These are phyloP conservation scores for Lepisosteus oculatus DNA, from an alignment of 2,113 vertebrate species.

Conservation along the genomic window DNA sequence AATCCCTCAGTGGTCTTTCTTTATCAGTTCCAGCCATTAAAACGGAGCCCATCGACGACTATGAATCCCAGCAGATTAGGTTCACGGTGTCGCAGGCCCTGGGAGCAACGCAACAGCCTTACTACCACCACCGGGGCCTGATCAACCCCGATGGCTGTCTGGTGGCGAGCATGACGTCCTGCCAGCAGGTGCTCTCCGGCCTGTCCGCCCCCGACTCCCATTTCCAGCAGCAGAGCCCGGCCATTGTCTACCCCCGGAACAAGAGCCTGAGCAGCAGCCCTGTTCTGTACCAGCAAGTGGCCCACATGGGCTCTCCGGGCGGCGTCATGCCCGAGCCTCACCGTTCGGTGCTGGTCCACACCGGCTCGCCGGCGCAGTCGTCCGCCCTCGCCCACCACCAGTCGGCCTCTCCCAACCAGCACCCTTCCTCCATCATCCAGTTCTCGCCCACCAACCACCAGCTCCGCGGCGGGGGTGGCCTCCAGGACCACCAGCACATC, in stretches of 20 bases:
- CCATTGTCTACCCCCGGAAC: slow-evolving; percentile 81
- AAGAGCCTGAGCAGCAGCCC: slow-evolving; percentile 79
- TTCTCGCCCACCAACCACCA: slow-evolving; percentile 86
- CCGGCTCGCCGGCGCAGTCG: slow-evolving; percentile 74
- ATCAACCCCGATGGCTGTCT: slow-evolving; percentile 76
- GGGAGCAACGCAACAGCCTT: slow-evolving; percentile 78
- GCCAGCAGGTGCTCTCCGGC: slow-evolving; percentile 80
- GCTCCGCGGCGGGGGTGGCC: slow-evolving; percentile 67
- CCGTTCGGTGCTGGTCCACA: slow-evolving; percentile 88
- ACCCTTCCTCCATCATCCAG: slow-evolving; percentile 85
- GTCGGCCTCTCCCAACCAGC: slow-evolving; percentile 60
- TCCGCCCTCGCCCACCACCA: slow-evolving; percentile 53
- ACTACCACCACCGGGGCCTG: slow-evolving; percentile 77
- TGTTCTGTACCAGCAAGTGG: slow-evolving; percentile 74
- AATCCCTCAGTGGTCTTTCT: slow-evolving; percentile 4
- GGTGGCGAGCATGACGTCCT: slow-evolving; percentile 79
- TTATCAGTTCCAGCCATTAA: slow-evolving; percentile 91
- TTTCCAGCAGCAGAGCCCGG: slow-evolving; percentile 83
- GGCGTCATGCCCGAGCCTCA: slow-evolving; percentile 76
- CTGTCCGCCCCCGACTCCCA: slow-evolving; percentile 74
- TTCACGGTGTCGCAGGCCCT: slow-evolving; percentile 77
- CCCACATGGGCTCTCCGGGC: slow-evolving; percentile 53
- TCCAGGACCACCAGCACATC: slow-evolving; percentile 79
- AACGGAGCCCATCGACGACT: slow-evolving; percentile 92
- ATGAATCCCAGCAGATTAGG: slow-evolving; percentile 80